These are phyloP conservation scores for Diarsia mendica DNA, from an alignment of 2,888 invertebrate genomes.

Conservation along the genomic window DNA sequence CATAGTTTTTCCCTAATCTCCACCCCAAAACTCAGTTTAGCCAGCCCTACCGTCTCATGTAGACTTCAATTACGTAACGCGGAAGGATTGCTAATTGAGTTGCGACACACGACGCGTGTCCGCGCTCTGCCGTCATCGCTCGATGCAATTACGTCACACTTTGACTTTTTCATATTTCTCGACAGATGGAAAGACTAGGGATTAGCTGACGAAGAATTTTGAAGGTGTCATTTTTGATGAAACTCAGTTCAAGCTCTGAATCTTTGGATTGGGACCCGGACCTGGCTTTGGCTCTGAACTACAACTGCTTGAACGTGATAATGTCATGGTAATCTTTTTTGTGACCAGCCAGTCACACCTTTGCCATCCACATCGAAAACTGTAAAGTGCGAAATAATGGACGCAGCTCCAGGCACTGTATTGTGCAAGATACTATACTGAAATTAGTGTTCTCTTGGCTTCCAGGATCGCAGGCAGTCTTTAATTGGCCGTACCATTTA, in stretches of 20 bases:
- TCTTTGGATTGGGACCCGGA: neutral
- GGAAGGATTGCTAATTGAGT: constrained; percentile 67
- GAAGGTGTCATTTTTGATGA: neutral
- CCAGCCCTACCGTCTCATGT: constrained; percentile 58
- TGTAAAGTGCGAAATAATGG: neutral
- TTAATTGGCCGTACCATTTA: neutral
- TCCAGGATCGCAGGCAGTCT: neutral
- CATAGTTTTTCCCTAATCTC: neutral
- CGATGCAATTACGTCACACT: constrained; percentile 47
- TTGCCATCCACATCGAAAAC: neutral
- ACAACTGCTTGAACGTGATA: neutral
- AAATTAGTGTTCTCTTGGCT: neutral
- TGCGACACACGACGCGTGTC: constrained; percentile 42
- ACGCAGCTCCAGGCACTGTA: neutral
- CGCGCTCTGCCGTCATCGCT: constrained; percentile 52
- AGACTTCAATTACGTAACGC: constrained; percentile 67
- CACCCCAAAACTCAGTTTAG: neutral
- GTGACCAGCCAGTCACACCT: neutral
- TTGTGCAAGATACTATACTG: neutral
- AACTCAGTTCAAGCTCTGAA: neutral
- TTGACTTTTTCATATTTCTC: constrained; percentile 37
- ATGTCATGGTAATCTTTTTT: neutral
- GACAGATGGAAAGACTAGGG: neutral
- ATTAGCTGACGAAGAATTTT: neutral
- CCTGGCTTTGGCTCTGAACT: neutral